Evolutionary conservation across 2,113 vertebrate species (phyloP), one percentile per base, ranked within the genome.

Genomic region (Alethe diademata): DNA sequence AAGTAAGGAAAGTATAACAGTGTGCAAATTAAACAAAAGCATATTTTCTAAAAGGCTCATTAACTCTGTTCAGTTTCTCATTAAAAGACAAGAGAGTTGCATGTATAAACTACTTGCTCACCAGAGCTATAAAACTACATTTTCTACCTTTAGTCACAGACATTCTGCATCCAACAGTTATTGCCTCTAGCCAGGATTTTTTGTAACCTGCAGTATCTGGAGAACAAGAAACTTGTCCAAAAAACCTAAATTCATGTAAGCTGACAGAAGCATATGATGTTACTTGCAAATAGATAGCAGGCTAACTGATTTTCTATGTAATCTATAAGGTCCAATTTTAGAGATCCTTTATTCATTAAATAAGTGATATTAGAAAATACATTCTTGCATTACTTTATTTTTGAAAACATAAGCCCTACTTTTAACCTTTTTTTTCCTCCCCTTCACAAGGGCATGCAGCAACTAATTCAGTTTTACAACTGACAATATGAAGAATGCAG

Each of bases 401-500:
- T 90, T 62, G 42, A 90, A 88, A 93, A 88, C 47, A 35, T 66
- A 89, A 69, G 65, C 51, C 96, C 92, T 96, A 93, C 90, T 95
- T 97, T 97, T 98, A 97, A 94, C 58, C 69, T 90, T 95, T 96
- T 96, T 92, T 94, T 93, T 80, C 78, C 93, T 96, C 86, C 96
- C 96, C 88, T 97, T 96, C 91, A 97, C 86, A 97, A 98, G 97
- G 98, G 79, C 78, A 95, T 78, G 96, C 74, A 93, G 65, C 91
- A 97, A 92, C 82, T 96, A 97, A 96, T 92, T 96, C 95, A 97
- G 88, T 97, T 97, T 97, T 94, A 93, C 95, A 96, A 96, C 87
- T 95, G 92, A 96, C 76, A 94, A 88, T 95, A 89, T 96, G 96
- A 98, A 97, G 97, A 97, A 97, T 88, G 92, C 97, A 93, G 92